Evolutionary conservation across 2,113 vertebrate genomes (phyloP), one percentile per base, ranked within the genome.

Genomic region (Xiphophorus maculatus): DNA sequence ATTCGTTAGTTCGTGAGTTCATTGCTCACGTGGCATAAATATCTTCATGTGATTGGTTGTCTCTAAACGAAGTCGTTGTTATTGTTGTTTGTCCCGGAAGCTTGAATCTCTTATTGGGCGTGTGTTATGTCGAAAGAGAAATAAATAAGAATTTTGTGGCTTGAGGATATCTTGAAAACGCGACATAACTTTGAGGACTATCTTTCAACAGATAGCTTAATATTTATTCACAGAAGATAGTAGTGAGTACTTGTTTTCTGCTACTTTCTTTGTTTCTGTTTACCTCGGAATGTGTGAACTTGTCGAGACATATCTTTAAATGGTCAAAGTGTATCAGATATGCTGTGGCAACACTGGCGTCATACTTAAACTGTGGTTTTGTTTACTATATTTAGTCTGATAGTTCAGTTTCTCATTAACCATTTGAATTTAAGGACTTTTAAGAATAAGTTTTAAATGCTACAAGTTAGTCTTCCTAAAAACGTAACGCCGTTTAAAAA

Each of bases 61-160:
- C 5, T n/a, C 44, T 1, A 61, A 19, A 70, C 74, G 71, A 51
- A 75, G 76, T 4, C 51, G 87, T 91, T 93, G 92, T 93, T 93
- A 60, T 89, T 82, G 73, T 90, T 79, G 30, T 63, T 67, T 81
- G 87, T 9, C 69, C 69, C 77, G 93, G 94, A 95, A 94, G 87
- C 35, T 28, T 3, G 0, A 30, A 10, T 69, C 51, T 6, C n/a
- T 66, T 79, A 51, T 22, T 83, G 87, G 81, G 81, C 2, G 84
- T 85, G 69, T 63, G 60, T 64, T n/a, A 27, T 22, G 0, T 69
- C 1, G n/a, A 65, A 3, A 37, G 17, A 63, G 9, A 71, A 35
- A 30, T 15, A 11, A 40, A 42, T 12, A 0, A 13, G 3, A 0
- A 2, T 32, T 77, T 32, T 7, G 25, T 44, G 5, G 22, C n/a